Base-by-base conservation (phyloP, 2,113 vertebrate genomes). In the Oncorhynchus clarkii region DNA sequence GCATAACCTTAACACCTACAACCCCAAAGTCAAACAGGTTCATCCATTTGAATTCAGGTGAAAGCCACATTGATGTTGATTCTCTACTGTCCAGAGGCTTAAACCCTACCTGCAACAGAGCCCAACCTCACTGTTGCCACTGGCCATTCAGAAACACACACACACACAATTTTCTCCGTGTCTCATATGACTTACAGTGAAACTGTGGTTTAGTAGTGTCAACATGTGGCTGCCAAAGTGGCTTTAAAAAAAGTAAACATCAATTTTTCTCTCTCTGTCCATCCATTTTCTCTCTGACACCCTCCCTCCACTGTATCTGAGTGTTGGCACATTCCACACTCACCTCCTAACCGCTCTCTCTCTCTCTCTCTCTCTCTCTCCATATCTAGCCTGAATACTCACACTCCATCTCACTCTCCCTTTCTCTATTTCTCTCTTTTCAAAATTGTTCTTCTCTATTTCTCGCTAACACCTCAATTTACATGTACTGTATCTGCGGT, bases 231-330 rank as follows among this genome's bases (percentile, higher is more conserved):
- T 70, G 31, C n/a, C 49, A 51, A 51, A 51, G 49, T n/a, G 67
- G 31, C 9, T 18, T 16, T 24, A n/a, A n/a, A n/a, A 59, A 27
- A 16, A 18, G 67, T 22, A 62, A 66, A 66, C 60, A 31, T 27
- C 34, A 7, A 29, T 18, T 18, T 22, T 72, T 62, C 34, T 82
- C 67, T 77, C 45, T 67, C 73, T 31, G 16, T 14, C 14, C 64
- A 12, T 13, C 24, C 66, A 51, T 18, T 57, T 18, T 57, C 12
- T 57, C 11, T 16, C 51, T 18, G 51, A 57, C 51, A 13, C 51
- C 51, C 8, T 39, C 51, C 12, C 51, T 16, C 18, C 18, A 18
- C 51, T 4, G 14, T 57, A 14, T 18, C 51, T 57, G 14, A 16
- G 16, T 57, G 14, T 57, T 57, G 16, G 3, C 51, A 57, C 12